phyloP scores from a whole-genome alignment of 2,888 invertebrate species.

The Theretra japonica region DNA sequence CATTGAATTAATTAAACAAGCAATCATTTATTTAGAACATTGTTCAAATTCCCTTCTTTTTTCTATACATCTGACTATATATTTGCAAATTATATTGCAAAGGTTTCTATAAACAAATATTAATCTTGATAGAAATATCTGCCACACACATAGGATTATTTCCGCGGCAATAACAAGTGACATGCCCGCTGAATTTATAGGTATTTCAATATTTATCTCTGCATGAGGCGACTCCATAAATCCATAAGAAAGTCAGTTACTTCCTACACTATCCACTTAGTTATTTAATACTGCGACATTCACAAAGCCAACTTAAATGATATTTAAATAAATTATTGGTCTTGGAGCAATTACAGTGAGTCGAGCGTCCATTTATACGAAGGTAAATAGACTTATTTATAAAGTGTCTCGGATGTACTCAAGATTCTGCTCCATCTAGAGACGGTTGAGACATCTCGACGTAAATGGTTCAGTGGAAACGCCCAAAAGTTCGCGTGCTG shows the following conservation, averaged over 20 bases:
- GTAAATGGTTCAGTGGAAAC: background rate
- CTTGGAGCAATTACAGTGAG: background rate
- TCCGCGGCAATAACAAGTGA: background rate
- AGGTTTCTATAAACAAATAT: too few species aligned
- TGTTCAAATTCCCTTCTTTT: too few species aligned
- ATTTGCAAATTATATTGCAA: too few species aligned
- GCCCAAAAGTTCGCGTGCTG: slow-evolving; percentile 4
- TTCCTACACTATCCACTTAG: slow-evolving; percentile 10
- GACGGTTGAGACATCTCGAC: background rate
- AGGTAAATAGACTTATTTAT: background rate
- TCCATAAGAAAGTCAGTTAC: slow-evolving; percentile 1
- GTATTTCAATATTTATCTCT: slow-evolving; percentile 12
- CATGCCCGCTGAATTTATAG: slow-evolving; percentile 8
- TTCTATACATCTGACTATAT: too few species aligned
- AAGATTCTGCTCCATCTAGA: background rate
- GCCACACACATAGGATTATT: slow-evolving; percentile 2
- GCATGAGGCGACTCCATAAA: slow-evolving; percentile 4
- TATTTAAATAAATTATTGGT: slow-evolving; percentile 6
- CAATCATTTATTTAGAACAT: too few species aligned
- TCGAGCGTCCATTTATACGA: background rate
- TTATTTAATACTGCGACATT: slow-evolving; percentile 15
- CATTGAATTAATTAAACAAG: too few species aligned
- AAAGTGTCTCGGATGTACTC: background rate
- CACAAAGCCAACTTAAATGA: slow-evolving; percentile 12
- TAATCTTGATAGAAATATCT: background rate